Conservation (phyloP, 1,140 invertebrate genomes). For the Cherax quadricarinatus region DNA sequence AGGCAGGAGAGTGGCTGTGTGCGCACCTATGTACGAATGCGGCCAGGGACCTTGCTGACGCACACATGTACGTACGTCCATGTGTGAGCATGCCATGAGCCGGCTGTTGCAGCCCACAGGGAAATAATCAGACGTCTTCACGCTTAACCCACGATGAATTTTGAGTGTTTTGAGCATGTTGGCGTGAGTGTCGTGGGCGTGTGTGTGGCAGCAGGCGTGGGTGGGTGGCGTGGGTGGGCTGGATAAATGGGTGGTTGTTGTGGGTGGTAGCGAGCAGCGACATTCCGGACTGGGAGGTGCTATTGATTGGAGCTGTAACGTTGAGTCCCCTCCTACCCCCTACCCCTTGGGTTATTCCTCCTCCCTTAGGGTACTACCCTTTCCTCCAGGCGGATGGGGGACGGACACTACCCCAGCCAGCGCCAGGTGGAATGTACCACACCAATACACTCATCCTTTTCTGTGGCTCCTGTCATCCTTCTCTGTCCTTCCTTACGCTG, state of each 20-base stretch:
- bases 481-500: too few relatives aligned
- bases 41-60: not conserved
- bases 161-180: not conserved
- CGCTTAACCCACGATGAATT: not conserved
- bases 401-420: not conserved
- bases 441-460: not conserved
- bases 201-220: not conserved
- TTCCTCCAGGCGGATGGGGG: too few relatives aligned
- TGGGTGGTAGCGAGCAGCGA: not conserved
- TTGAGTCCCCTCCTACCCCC: not conserved
- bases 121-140: not conserved
- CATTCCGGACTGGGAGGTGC: not conserved
- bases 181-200: not conserved
- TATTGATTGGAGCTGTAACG: slow-evolving; percentile 27
- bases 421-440: slow-evolving; percentile 26
- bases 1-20: not conserved
- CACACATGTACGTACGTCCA: not conserved
- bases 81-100: not conserved
- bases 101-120: not conserved
- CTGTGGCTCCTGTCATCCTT: not conserved
- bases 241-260: slow-evolving; percentile 6
- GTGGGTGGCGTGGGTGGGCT: not conserved
- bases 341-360: too few relatives aligned
- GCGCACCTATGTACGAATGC: slow-evolving; percentile 23
- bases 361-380: too few relatives aligned